Evolutionary conservation across 2,113 vertebrate species (phyloP).

Genomic region (Epinephelus cyanopodus): DNA sequence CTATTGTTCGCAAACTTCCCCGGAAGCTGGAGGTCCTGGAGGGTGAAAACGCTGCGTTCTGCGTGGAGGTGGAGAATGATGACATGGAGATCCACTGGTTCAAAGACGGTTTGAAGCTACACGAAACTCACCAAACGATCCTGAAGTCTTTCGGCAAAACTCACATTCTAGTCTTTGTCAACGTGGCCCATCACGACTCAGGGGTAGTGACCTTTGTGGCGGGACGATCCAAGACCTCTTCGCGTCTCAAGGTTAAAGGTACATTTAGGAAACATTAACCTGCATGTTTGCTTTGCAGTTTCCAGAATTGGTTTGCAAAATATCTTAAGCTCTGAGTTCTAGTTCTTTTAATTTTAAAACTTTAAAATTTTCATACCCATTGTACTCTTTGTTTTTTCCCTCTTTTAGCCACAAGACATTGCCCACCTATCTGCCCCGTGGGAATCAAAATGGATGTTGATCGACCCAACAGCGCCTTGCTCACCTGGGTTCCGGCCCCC

Average conservation of each 20-base stretch:
- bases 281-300: too few relatives aligned
- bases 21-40: slow-evolving; percentile 94
- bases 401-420: slow-evolving; percentile 86
- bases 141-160: slow-evolving; percentile 93
- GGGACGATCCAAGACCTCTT: slow-evolving; percentile 89
- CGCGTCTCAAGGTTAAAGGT: slow-evolving; percentile 95
- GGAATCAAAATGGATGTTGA: slow-evolving; percentile 85
- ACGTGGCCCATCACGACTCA: slow-evolving; percentile 89
- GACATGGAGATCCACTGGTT: slow-evolving; percentile 90
- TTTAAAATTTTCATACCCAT: too few relatives aligned
- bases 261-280: slow-evolving; percentile 25
- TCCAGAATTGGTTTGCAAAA: background rate
- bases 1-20: slow-evolving; percentile 87
- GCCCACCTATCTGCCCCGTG: slow-evolving; percentile 86
- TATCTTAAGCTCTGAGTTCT: background rate
- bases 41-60: slow-evolving; percentile 94
- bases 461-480: slow-evolving; percentile 85
- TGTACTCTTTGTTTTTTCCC: background rate
- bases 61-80: slow-evolving; percentile 89
- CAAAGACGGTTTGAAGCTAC: slow-evolving; percentile 88
- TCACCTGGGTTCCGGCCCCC: slow-evolving; percentile 87
- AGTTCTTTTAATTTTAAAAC: background rate
- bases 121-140: slow-evolving; percentile 84
- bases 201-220: slow-evolving; percentile 90
- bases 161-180: slow-evolving; percentile 93